Percentiles rank a stretch among this genome's conserved stretches.
These are phyloP conservation scores for Dicrostonyx torquatus DNA, from an alignment of 2,797 vertebrate genomes.

Conservation along the genomic window DNA sequence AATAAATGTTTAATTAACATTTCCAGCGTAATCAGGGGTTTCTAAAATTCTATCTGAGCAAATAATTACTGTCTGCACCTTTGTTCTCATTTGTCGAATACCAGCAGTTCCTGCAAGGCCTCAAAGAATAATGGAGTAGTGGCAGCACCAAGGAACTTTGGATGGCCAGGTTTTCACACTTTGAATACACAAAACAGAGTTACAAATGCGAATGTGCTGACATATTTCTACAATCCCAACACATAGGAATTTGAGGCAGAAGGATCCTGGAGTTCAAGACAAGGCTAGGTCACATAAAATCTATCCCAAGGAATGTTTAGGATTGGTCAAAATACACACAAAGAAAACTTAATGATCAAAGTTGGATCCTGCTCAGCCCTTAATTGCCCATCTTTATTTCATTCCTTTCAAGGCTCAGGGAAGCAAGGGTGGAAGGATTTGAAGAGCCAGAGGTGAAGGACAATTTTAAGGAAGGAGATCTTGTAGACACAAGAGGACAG, in stretches of 20 bases:
- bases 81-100: no score
- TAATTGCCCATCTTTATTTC: not conserved
- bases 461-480: not conserved
- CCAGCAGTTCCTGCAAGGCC: not conserved
- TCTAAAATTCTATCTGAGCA: conserved; percentile 4
- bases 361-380: not conserved
- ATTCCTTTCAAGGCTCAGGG: not conserved
- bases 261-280: not conserved
- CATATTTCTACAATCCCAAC: not conserved
- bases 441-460: not conserved
- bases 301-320: not conserved
- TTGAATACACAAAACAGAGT: conserved; percentile 7
- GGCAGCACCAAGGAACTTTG: not conserved
- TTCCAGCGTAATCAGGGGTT: not conserved
- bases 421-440: not conserved
- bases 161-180: not conserved
- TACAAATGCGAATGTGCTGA: not conserved
- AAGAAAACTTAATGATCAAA: not conserved
- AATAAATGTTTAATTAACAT: not conserved
- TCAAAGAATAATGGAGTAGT: conserved; percentile 31
- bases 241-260: not conserved
- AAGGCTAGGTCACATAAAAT: not conserved
- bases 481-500: not conserved
- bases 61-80: not conserved
- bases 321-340: not conserved